Percentiles rank a stretch among this genome's conserved stretches.
Conservation (phyloP, 2,888 invertebrate genomes). For the Melieria omissa region DNA sequence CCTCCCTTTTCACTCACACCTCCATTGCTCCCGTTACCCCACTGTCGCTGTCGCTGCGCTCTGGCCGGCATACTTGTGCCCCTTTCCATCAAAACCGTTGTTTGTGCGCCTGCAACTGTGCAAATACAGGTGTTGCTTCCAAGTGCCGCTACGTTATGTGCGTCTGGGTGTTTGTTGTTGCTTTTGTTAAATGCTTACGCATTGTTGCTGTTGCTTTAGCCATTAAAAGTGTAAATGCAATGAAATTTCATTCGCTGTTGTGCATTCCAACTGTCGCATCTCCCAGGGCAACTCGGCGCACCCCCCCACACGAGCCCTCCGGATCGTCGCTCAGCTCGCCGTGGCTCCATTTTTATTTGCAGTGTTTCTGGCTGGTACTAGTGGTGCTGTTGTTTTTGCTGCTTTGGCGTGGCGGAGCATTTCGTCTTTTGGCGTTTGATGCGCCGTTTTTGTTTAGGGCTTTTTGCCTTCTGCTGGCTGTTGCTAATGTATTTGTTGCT, state of each 20-base stretch:
- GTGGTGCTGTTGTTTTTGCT: not conserved
- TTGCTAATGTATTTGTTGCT: constrained; percentile 7
- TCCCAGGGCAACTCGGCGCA: too few relatives aligned
- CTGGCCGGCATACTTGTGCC: not conserved
- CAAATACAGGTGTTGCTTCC: constrained; percentile 46
- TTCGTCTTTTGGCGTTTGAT: not conserved
- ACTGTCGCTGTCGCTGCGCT: not conserved
- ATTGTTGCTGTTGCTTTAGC: constrained; percentile 22
- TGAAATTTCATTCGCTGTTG: constrained; percentile 20
- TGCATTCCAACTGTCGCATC: too few relatives aligned
- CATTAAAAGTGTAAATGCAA: constrained; percentile 24
- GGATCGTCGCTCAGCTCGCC: too few relatives aligned
- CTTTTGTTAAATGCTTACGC: constrained; percentile 4
- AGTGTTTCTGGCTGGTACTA: not conserved
- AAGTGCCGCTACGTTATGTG: not conserved
- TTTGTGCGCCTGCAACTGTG: constrained; percentile 38
- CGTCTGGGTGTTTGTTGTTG: not conserved
- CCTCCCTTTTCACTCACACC: not conserved
- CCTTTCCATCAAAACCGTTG: not conserved
- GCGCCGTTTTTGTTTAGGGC: constrained; percentile 1
- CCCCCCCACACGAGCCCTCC: too few relatives aligned
- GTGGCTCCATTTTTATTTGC: too few relatives aligned
- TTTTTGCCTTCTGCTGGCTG: constrained; percentile 9
- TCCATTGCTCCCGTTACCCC: not conserved
- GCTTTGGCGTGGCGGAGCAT: not conserved